Evolutionary conservation across 2,888 invertebrate genomes (phyloP).

Genomic region (Hyposoter dolosus): DNA sequence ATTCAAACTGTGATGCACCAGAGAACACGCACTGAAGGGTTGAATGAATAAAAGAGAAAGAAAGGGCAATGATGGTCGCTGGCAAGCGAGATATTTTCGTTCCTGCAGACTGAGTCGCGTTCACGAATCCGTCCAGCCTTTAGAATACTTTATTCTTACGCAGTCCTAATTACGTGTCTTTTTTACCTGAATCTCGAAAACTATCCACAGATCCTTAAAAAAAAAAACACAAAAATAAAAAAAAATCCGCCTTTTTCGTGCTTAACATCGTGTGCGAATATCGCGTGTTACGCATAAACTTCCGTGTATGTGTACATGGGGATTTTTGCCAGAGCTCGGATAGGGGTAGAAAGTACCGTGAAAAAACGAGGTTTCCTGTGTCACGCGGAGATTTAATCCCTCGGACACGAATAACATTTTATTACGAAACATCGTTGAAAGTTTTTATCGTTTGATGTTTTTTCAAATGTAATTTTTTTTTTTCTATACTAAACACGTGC

Average conservation of each 20-base stretch:
- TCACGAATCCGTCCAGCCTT: neutral
- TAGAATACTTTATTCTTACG: neutral
- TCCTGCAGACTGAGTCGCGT: neutral
- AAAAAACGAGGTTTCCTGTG: conserved; percentile 51
- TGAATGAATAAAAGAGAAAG: conserved; percentile 41
- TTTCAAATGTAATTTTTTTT: conserved; percentile 22
- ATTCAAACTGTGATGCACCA: conserved; percentile 9
- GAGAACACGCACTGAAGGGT: conserved; percentile 36
- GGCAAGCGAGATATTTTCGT: neutral
- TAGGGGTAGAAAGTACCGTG: conserved; percentile 16
- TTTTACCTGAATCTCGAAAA: neutral
- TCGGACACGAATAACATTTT: conserved; percentile 66
- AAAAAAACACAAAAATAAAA: neutral
- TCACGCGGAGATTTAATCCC: conserved; percentile 41
- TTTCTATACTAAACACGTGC: neutral
- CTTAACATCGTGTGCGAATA: neutral
- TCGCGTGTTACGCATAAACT: conserved; percentile 13
- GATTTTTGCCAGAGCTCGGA: conserved; percentile 11
- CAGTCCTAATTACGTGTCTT: neutral
- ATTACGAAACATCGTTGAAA: conserved; percentile 51
- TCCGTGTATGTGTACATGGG: neutral
- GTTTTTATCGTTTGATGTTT: conserved; percentile 26
- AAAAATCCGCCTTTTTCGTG: neutral
- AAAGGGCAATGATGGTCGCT: conserved; percentile 27
- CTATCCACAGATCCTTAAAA: neutral